Percentiles rank a stretch among this genome's conserved stretches.
Evolutionary conservation across 2,888 invertebrate genomes (phyloP).

Genomic region (Seladonia tumulorum): DNA sequence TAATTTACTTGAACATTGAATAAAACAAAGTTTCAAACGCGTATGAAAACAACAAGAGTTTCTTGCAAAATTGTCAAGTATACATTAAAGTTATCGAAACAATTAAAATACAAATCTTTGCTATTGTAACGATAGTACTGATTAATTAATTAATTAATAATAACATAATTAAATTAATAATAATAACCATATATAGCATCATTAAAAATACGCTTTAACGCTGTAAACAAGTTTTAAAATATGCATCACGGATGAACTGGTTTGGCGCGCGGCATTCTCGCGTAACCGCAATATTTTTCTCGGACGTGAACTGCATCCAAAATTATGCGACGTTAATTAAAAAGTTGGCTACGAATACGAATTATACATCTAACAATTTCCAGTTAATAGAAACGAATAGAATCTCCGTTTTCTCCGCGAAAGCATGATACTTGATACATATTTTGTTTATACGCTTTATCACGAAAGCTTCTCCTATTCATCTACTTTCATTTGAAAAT

Average conservation of each 20-base stretch:
- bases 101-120: too few relatives aligned
- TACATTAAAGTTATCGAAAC: background rate
- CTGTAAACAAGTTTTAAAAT: background rate
- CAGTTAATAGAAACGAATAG: conserved; percentile 53
- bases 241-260: background rate
- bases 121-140: too few relatives aligned
- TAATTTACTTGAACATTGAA: too few relatives aligned
- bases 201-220: background rate
- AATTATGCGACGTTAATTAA: conserved; percentile 61
- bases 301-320: conserved; percentile 26
- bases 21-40: background rate
- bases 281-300: background rate
- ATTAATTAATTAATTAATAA: too few relatives aligned
- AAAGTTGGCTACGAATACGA: conserved; percentile 19
- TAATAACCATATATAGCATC: background rate
- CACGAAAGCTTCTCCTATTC: background rate
- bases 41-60: background rate
- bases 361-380: conserved; percentile 36
- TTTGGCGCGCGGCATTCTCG: background rate
- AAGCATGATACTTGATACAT: conserved; percentile 21
- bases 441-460: conserved; percentile 37
- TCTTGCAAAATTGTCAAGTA: background rate
- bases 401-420: background rate
- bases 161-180: too few relatives aligned
- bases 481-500: background rate